Evolutionary conservation across 2,797 vertebrate genomes (phyloP), one percentile per base, ranked within the genome.

Genomic region (Danio jaintianensis): DNA sequence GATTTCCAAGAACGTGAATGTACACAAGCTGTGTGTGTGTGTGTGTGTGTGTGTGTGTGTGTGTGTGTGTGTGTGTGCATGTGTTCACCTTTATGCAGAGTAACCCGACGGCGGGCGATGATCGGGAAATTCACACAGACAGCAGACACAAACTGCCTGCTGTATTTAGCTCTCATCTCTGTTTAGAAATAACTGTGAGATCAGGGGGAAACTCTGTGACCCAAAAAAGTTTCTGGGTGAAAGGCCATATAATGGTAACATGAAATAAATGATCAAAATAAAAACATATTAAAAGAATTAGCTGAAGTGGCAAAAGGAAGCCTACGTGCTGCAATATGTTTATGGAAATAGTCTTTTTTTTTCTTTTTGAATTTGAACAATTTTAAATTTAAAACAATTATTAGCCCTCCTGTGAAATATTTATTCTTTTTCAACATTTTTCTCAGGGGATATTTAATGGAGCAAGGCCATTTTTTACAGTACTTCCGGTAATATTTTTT

Each of bases 31-130:
- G 52, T 9, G 38, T 78, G 56, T 6, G 4, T 7, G 0, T 58
- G n/a, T 7, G 15, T 58, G 56, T 55, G 12, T 36, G n/a, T n/a
- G n/a, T n/a, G n/a, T n/a, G n/a, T n/a, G n/a, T n/a, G n/a, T n/a
- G n/a, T n/a, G n/a, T n/a, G n/a, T n/a, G n/a, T n/a, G 55, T 18
- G 40, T 42, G 43, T 29, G 5, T 55, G 52, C 15, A 40, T 29
- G 38, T 63, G 38, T 61, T 83, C 42, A 77, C 40, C 72, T 83
- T 81, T 85, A 66, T 79, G 62, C 82, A 77, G 53, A 66, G 42
- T 82, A 74, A 82, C 72, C 79, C 16, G 63, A 81, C 10, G 1
- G 18, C 29, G 22, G 48, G 67, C 47, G 59, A 53, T 5, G 15
- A 7, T 45, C 5, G n/a, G 55, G 43, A 13, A n/a, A 42, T 7